Base-by-base conservation (phyloP, 2,797 vertebrate species). In the Pseudomugil gertrudae region DNA sequence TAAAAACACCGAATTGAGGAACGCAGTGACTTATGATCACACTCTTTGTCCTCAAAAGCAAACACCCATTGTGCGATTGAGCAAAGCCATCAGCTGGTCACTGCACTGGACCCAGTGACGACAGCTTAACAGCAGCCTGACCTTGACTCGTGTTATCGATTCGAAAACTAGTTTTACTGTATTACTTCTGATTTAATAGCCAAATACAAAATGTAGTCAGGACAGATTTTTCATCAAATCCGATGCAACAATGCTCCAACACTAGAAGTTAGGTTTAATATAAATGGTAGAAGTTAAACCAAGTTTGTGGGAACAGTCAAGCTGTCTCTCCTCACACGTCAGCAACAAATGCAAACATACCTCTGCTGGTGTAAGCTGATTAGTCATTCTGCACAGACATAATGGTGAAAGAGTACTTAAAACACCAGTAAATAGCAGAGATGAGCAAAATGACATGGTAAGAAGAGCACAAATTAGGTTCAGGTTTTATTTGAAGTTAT, bases 101-200 rank as follows among this genome's bases (percentile, higher is more conserved):
- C 56, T 74, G 78, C 61, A 58, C 66, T 72, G 72, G 17, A 23
- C 7, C 7, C 32, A 35, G 36, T 76, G 77, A 79, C 45, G 60
- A 69, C 38, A 74, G 58, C 63, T 15, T 1, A 8, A 24, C 48
- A 9, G n/a, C 11, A 8, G 1, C 29, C 54, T 27, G 88, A 60
- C 89, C 89, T 87, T 88, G 85, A 89, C 74, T 65, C 54, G 1
- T 43, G 43, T 71, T 26, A 61, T 55, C 21, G 38, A 76, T 47
- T 26, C 13, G 11, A 47, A 78, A 65, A 71, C 26, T 45, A 1
- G 57, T 66, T 64, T 57, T 29, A 57, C 53, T 66, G 54, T 58
- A 29, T 23, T 54, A 53, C 55, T 6, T 61, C 23, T 50, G 24
- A 65, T n/a, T 8, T 2, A n/a, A n/a, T 2, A 2, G 27, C 17